Evolutionary conservation across 2,888 invertebrate genomes (phyloP), one percentile per base, ranked within the genome.

Genomic region (Monoplex corrugatus): DNA sequence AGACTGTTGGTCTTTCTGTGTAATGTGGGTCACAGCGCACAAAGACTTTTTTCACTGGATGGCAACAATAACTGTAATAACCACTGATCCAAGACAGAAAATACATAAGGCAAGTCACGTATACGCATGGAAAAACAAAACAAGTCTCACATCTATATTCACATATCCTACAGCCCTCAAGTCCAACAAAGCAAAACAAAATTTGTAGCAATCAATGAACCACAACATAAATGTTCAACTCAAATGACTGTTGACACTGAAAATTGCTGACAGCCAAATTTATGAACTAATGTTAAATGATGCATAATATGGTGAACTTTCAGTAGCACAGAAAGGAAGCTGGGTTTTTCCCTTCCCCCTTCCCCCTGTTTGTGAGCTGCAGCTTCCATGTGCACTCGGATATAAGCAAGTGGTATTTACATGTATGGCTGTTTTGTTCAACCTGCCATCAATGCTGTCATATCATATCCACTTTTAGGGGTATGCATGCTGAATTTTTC

Each of bases 1-100:
- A 35, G 72, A 78, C 40, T 78, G 78, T 78, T 78, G 78, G 40
- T 78, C 16, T 78, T 78, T 78, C 78, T n/a, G 38, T 43, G 78
- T 40, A 78, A 16, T 78, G 78, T 78, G 78, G 78, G 78, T 40
- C 28, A 78, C 38, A 78, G 78, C 78, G 40, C 40, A 40, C 5
- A 23, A 38, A 40, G 40, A 78, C 78, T 13, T 78, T 78, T 40
- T 78, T 78, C 2, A 38, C 40, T 19, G 40, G 78, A 78, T 40
- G 23, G 23, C 40, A 78, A 40, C 40, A 38, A 6, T 40, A 40
- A 38, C 8, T 13, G 40, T 8, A 78, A 78, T 19, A 78, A 16
- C 23, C 40, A 28, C 28, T 78, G 40, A 78, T 40, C 78, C 78
- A 78, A 78, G 6, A 5, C 6, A 35, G 28, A 32, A 75, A 35